These are phyloP conservation scores for Drosophila siamana DNA, from an alignment of 2,888 invertebrate species.

Conservation along the genomic window DNA sequence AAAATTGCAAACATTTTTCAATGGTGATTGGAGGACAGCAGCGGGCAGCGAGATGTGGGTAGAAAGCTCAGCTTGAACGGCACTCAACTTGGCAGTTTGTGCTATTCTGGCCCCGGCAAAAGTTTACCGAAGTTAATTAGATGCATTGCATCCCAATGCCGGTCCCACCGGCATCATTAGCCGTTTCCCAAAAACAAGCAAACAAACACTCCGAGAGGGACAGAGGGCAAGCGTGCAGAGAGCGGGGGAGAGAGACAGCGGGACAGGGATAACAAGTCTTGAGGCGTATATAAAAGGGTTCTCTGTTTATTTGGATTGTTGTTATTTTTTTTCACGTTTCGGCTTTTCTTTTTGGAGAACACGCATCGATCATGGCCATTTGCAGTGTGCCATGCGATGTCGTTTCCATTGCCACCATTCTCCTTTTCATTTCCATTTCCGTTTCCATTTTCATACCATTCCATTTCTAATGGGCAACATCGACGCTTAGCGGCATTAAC, in stretches of 20 bases:
- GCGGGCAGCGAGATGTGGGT: neutral
- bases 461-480: constrained; percentile 36
- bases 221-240: too few relatives aligned
- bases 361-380: constrained; percentile 51
- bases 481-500: constrained; percentile 69
- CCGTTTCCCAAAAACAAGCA: constrained; percentile 13
- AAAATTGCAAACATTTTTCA: constrained; percentile 51
- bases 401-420: neutral
- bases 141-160: constrained; percentile 59
- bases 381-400: constrained; percentile 2
- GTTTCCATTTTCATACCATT: constrained; percentile 5
- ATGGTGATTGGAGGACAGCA: constrained; percentile 23
- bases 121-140: constrained; percentile 68
- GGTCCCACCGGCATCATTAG: constrained; percentile 71
- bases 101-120: constrained; percentile 25
- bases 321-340: neutral
- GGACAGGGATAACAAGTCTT: constrained; percentile 17
- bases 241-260: neutral
- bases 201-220: neutral
- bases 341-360: neutral
- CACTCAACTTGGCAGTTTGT: constrained; percentile 31
- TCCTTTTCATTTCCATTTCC: neutral
- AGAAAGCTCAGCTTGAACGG: neutral
- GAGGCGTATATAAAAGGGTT: constrained; percentile 48
- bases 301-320: neutral